Conservation (phyloP, 37 sponge, comb jelly and placozoan genomes). For the Bolinopsis microptera region DNA sequence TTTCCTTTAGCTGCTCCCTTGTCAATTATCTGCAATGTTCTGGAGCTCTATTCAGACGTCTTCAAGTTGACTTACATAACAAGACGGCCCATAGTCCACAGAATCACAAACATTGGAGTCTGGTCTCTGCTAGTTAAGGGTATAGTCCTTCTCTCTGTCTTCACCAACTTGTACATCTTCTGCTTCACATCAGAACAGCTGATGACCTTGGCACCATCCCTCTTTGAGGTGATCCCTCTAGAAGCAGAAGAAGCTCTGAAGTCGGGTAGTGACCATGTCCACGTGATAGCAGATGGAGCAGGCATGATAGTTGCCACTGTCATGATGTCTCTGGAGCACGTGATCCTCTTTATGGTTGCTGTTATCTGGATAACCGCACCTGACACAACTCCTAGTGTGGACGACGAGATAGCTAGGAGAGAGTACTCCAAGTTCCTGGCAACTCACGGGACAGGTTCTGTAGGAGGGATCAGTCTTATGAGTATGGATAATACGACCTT, state of each 20-base stretch:
- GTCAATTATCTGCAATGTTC: conserved; percentile 74
- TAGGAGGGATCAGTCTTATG: background rate
- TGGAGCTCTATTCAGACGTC: conserved; percentile 79
- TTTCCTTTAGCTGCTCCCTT: conserved; percentile 78
- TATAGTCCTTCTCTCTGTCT: conserved; percentile 76
- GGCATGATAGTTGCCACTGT: background rate
- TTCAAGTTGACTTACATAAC: conserved; percentile 75
- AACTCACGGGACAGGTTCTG: background rate
- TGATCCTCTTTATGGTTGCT: background rate
- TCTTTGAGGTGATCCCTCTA: background rate
- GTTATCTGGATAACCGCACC: background rate
- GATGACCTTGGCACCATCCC: conserved; percentile 62
- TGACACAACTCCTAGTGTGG: background rate
- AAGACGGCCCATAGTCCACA: conserved; percentile 70
- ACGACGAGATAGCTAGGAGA: conserved; percentile 14
- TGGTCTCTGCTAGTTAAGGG: conserved; percentile 78
- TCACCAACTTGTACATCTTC: conserved; percentile 83
- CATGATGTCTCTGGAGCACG: conserved; percentile 18
- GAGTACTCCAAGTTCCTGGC: background rate
- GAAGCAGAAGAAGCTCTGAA: background rate
- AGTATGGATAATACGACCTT: background rate
- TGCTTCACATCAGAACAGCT: conserved; percentile 86
- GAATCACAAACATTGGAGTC: conserved; percentile 77
- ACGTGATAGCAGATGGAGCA: background rate
- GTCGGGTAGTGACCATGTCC: conserved; percentile 30